These are phyloP conservation scores for Trichonephila inaurata DNA, from an alignment of 1,140 invertebrate species.

Conservation along the genomic window DNA sequence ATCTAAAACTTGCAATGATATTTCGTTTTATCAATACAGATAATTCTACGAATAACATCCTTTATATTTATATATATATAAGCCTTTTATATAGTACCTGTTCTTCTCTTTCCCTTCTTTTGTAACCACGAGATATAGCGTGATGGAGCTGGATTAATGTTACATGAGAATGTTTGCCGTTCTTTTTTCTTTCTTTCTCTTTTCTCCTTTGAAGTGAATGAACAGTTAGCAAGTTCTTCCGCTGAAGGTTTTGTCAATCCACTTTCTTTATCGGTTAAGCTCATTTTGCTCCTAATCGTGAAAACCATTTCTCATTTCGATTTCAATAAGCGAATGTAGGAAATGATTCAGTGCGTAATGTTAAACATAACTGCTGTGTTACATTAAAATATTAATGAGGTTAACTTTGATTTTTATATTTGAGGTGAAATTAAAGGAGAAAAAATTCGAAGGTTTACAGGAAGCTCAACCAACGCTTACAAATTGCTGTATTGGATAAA, in stretches of 20 bases:
- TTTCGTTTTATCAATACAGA: background rate
- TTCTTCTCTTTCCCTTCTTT: background rate
- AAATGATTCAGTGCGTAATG: background rate
- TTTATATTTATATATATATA: too few species aligned
- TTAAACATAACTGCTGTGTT: background rate
- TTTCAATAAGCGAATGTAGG: background rate
- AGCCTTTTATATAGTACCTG: background rate
- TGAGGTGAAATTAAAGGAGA: too few species aligned
- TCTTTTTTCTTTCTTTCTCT: background rate
- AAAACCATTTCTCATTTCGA: background rate
- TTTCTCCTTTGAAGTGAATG: background rate
- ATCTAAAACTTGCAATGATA: background rate
- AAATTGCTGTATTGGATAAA: too few species aligned
- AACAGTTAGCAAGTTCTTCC: background rate
- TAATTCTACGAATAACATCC: background rate
- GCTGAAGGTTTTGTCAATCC: background rate
- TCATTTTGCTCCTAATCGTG: background rate
- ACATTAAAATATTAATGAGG: too few species aligned
- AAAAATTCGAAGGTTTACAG: too few species aligned
- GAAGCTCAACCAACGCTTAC: too few species aligned
- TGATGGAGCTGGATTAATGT: background rate
- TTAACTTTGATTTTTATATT: too few species aligned
- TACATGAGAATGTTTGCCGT: background rate
- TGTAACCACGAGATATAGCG: background rate
- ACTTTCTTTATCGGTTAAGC: background rate